Percentiles rank a stretch among this genome's conserved stretches.
These are phyloP conservation scores for Loxodonta africana DNA, from an alignment of 2,113 vertebrate species.

Conservation along the genomic window DNA sequence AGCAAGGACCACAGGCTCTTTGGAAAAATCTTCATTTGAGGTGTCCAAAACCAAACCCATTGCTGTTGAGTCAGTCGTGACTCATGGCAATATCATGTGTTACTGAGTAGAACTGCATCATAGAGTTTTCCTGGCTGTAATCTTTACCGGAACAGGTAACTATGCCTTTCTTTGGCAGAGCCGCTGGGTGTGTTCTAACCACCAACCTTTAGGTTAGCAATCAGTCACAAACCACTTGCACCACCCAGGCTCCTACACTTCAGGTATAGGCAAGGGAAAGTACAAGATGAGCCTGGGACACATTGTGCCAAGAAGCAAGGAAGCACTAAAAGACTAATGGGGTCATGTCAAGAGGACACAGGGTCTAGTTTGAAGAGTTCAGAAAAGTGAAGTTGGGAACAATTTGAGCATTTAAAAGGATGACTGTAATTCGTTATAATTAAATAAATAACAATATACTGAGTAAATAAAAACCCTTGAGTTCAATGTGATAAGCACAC, in stretches of 20 bases:
- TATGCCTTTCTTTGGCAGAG: background rate
- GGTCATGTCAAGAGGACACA: background rate
- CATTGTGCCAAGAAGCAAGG: background rate
- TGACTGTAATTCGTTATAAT: slow-evolving; percentile 4
- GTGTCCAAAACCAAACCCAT: background rate
- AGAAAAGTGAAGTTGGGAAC: background rate
- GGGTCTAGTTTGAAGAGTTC: background rate
- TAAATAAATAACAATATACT: background rate
- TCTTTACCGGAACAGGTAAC: background rate
- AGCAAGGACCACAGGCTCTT: background rate
- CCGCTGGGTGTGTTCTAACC: background rate
- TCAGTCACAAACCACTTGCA: background rate
- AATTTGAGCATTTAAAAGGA: background rate
- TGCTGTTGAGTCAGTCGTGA: background rate
- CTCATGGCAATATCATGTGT: background rate
- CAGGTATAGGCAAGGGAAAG: background rate
- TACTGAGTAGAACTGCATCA: background rate
- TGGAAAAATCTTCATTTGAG: background rate
- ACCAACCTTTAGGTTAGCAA: background rate
- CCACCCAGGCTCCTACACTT: background rate
- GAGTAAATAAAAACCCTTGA: background rate
- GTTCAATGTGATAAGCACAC: background rate
- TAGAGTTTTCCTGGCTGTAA: background rate
- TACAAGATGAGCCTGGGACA: background rate
- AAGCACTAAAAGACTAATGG: background rate